Conservation (phyloP, 2,113 vertebrate genomes). For the Dendrocopos noguchii region DNA sequence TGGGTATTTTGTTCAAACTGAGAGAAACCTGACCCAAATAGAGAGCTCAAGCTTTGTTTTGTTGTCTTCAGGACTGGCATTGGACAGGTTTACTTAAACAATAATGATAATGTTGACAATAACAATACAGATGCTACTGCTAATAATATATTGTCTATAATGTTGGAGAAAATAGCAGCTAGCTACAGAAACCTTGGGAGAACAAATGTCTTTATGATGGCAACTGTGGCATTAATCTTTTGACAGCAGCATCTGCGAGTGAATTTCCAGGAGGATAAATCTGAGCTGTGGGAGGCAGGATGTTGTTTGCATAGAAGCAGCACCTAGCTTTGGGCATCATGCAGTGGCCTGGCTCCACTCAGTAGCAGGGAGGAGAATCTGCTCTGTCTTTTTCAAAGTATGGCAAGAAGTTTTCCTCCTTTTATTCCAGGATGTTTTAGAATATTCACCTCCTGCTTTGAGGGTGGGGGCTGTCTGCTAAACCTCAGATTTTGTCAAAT, state of each 20-base stretch:
- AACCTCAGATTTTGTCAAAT: not conserved
- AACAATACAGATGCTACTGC: not conserved
- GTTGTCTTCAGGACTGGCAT: not conserved
- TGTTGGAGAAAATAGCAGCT: not conserved
- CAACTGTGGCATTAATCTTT: not conserved
- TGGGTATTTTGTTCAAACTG: not conserved
- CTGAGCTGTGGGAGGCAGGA: not conserved
- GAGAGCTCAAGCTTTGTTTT: conserved; percentile 10
- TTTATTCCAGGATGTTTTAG: not conserved
- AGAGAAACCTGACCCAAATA: conserved; percentile 53
- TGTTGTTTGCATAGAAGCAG: not conserved
- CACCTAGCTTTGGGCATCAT: not conserved
- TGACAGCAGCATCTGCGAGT: not conserved
- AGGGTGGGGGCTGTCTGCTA: not conserved
- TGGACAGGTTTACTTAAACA: not conserved
- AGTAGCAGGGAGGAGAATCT: not conserved
- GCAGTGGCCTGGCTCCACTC: not conserved
- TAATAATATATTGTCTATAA: not conserved
- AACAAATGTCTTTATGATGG: not conserved
- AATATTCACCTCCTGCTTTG: not conserved
- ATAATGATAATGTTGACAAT: not conserved
- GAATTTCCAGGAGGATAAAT: not conserved
- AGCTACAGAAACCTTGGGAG: not conserved
- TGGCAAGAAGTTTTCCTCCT: not conserved
- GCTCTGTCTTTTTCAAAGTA: not conserved